Percentiles rank a stretch among this genome's conserved stretches.
These are phyloP conservation scores for Tragelaphus imberbis DNA, from an alignment of 2,113 vertebrate species.

Conservation along the genomic window DNA sequence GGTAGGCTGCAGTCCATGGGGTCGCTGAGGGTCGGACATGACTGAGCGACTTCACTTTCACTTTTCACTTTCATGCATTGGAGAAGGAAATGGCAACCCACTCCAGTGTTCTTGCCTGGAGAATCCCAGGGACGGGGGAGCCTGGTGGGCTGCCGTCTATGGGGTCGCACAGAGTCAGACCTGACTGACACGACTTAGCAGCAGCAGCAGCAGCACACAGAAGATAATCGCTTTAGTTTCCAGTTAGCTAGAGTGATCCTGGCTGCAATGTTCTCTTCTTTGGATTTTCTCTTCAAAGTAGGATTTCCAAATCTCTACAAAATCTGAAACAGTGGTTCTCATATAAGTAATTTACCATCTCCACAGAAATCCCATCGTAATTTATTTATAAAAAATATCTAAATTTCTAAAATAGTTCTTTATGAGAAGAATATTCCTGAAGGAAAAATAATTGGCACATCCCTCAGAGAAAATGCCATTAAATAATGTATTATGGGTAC, in stretches of 20 bases:
- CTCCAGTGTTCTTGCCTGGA: too few relatives aligned
- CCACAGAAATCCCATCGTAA: background rate
- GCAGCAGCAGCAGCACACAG: background rate
- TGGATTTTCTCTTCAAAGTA: background rate
- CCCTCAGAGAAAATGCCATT: background rate
- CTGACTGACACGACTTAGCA: too few relatives aligned
- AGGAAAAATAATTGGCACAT: background rate
- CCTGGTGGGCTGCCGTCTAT: too few relatives aligned
- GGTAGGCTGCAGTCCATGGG: too few relatives aligned
- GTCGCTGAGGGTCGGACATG: too few relatives aligned
- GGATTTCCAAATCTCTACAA: background rate
- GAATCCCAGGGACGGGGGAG: too few relatives aligned
- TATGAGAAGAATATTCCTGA: background rate
- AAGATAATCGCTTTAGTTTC: background rate
- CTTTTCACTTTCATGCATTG: too few relatives aligned
- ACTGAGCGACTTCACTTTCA: too few relatives aligned
- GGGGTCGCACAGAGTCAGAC: too few relatives aligned
- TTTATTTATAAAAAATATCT: background rate
- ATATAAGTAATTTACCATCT: background rate
- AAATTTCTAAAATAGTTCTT: background rate
- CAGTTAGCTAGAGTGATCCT: background rate
- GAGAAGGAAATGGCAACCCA: too few relatives aligned
- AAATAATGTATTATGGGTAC: background rate
- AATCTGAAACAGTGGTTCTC: background rate
- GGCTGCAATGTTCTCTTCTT: background rate